Conservation (phyloP, 2,113 vertebrate genomes). For the Riparia riparia region DNA sequence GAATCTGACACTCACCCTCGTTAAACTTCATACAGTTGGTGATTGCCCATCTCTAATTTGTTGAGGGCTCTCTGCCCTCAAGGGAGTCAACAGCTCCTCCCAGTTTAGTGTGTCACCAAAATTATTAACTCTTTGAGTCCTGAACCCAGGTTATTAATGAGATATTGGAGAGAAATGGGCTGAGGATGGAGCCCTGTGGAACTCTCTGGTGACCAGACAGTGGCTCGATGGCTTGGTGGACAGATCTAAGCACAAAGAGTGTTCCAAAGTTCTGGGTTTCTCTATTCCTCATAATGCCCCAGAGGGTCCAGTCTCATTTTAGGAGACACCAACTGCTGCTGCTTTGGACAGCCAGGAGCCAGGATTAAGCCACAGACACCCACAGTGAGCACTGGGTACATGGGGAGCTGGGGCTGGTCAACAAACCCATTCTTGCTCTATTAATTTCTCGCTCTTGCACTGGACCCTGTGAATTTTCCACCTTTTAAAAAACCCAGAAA, state of each 20-base stretch:
- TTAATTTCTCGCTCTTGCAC: constrained; percentile 19
- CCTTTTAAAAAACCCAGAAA: not conserved
- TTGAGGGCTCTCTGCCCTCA: not conserved
- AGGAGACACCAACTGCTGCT: constrained; percentile 22
- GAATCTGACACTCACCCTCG: too few species aligned
- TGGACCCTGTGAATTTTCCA: constrained; percentile 61
- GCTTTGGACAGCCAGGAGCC: constrained; percentile 20
- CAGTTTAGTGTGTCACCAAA: not conserved
- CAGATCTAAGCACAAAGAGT: constrained; percentile 38
- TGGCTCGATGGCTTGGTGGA: rapidly evolving
- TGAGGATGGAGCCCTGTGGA: not conserved
- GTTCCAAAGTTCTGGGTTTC: constrained; percentile 10
- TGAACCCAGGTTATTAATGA: not conserved
- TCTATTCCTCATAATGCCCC: constrained; percentile 29
- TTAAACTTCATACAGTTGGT: not conserved
- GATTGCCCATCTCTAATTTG: not conserved
- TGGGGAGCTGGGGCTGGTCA: constrained; percentile 16
- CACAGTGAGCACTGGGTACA: rapidly evolving
- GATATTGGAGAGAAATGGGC: not conserved
- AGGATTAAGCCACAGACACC: not conserved
- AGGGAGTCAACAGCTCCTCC: not conserved
- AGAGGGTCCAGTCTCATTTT: constrained; percentile 13
- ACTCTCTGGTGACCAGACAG: not conserved
- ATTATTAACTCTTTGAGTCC: not conserved
- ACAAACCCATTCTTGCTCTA: constrained; percentile 30